These are phyloP conservation scores for Hippocampus guttulatus DNA, from an alignment of 2,113 vertebrate genomes.

Conservation along the genomic window DNA sequence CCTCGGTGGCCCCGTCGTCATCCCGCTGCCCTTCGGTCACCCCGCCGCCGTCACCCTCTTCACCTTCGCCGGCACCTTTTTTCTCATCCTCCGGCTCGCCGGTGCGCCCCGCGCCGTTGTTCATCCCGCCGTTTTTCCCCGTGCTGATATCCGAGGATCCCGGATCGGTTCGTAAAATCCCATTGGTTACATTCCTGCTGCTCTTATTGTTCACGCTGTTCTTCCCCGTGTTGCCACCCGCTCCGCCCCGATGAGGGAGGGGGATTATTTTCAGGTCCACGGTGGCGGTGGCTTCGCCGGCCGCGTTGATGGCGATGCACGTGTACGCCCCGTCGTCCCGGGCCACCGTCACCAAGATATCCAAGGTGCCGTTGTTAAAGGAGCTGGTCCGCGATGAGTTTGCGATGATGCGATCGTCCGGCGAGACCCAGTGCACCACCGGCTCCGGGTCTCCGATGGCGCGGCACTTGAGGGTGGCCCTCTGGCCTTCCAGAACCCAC, in stretches of 20 bases:
- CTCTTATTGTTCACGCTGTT: slow-evolving; percentile 50
- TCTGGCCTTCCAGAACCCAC: slow-evolving; percentile 87
- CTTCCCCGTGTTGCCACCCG: slow-evolving; percentile 56
- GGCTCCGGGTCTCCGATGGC: slow-evolving; percentile 85
- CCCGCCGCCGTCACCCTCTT: slow-evolving; percentile 27
- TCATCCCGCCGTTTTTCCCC: slow-evolving; percentile 65
- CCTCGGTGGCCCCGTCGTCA: slow-evolving; percentile 49
- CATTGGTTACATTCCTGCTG: slow-evolving; percentile 58
- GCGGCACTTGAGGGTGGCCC: slow-evolving; percentile 81
- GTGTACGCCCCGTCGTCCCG: slow-evolving; percentile 84
- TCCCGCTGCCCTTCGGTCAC: slow-evolving; percentile 41
- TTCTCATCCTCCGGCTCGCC: slow-evolving; percentile 49
- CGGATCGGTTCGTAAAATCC: slow-evolving; percentile 65
- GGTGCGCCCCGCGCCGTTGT: slow-evolving; percentile 42
- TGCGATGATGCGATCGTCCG: slow-evolving; percentile 82
- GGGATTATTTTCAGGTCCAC: slow-evolving; percentile 87
- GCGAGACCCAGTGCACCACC: slow-evolving; percentile 87
- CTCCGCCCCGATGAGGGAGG: slow-evolving; percentile 80
- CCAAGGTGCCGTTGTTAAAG: slow-evolving; percentile 85
- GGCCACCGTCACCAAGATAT: slow-evolving; percentile 80
- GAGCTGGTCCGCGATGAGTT: slow-evolving; percentile 82
- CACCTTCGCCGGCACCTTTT: slow-evolving; percentile 27
- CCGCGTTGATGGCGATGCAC: slow-evolving; percentile 88
- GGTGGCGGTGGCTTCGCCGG: slow-evolving; percentile 81
- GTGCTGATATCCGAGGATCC: slow-evolving; percentile 71